A percentile compares a stretch with the other conserved stretches of the same genome.
These are phyloP conservation scores for Nomada goodeniana DNA, from an alignment of 2,888 invertebrate genomes.

Conservation along the genomic window DNA sequence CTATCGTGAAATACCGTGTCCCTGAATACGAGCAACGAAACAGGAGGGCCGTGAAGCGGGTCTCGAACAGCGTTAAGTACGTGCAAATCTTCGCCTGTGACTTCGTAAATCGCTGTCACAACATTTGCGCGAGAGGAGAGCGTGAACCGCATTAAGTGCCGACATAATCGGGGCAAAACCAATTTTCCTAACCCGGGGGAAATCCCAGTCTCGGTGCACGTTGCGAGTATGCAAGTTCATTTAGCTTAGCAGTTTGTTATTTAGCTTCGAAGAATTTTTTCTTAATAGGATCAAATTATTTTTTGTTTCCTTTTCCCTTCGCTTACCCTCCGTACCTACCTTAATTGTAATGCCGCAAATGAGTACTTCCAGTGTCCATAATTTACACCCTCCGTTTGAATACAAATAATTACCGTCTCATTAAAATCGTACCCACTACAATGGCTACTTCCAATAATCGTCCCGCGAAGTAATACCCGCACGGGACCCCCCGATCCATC, in stretches of 20 bases:
- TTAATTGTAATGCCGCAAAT: too few species aligned
- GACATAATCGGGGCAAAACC: slow-evolving; percentile 51
- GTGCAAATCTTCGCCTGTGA: slow-evolving; percentile 49
- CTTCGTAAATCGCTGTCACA: slow-evolving; percentile 59
- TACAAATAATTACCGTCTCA: too few species aligned
- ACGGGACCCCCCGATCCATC: too few species aligned
- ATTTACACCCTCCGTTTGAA: too few species aligned
- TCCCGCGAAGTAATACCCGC: too few species aligned
- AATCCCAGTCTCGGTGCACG: slow-evolving; percentile 3
- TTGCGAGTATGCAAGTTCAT: neutral
- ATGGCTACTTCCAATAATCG: too few species aligned
- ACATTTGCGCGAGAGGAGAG: slow-evolving; percentile 43
- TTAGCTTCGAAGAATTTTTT: neutral
- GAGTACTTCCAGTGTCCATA: too few species aligned
- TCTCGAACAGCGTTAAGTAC: slow-evolving; percentile 21
- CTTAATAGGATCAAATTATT: too few species aligned
- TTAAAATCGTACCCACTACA: too few species aligned
- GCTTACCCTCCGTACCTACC: too few species aligned
- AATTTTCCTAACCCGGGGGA: slow-evolving; percentile 47
- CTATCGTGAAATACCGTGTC: slow-evolving; percentile 23
- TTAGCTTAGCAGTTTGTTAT: neutral
- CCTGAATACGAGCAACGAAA: slow-evolving; percentile 5
- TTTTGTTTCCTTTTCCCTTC: too few species aligned
- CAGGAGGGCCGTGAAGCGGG: neutral
- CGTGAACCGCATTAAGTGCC: slow-evolving; percentile 35